Conservation (phyloP, 2,888 invertebrate species). For the Ormyrus nitidulus region DNA sequence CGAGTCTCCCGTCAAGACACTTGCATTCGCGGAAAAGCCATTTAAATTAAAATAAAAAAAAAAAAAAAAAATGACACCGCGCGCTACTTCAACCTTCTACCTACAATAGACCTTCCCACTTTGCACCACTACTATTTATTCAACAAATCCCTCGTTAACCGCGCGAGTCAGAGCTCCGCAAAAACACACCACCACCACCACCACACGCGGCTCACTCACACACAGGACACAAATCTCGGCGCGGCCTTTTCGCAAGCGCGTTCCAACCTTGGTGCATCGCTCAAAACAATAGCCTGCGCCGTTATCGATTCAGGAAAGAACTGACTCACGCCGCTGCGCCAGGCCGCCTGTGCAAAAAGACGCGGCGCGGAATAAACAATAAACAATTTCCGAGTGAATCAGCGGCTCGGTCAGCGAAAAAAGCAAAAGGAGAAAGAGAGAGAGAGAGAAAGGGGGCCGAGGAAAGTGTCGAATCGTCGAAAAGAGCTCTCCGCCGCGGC, state of each 20-base stretch:
- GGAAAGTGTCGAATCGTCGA: conserved; percentile 40
- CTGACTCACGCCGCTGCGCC: background rate
- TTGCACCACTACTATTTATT: background rate
- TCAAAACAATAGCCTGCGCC: conserved; percentile 20
- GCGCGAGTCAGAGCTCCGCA: no score
- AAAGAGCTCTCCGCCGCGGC: background rate
- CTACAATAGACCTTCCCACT: no score
- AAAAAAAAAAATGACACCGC: no score
- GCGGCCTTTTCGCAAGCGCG: conserved; percentile 15
- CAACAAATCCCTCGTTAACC: background rate
- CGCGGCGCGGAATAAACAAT: conserved; percentile 3
- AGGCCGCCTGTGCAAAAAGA: background rate
- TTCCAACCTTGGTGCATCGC: conserved; percentile 13
- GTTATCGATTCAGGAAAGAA: conserved; percentile 34
- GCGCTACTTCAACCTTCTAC: no score
- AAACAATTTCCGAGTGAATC: conserved; percentile 5
- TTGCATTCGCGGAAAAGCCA: no score
- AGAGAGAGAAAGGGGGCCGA: background rate
- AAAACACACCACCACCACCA: no score
- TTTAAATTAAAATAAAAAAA: no score
- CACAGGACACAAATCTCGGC: conserved; percentile 1
- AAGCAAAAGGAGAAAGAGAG: background rate
- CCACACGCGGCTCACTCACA: background rate
- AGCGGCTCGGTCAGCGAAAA: conserved; percentile 26
- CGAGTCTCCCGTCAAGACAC: no score